Conservation (phyloP, 2,888 invertebrate genomes). For the Oegoconia quadripuncta region DNA sequence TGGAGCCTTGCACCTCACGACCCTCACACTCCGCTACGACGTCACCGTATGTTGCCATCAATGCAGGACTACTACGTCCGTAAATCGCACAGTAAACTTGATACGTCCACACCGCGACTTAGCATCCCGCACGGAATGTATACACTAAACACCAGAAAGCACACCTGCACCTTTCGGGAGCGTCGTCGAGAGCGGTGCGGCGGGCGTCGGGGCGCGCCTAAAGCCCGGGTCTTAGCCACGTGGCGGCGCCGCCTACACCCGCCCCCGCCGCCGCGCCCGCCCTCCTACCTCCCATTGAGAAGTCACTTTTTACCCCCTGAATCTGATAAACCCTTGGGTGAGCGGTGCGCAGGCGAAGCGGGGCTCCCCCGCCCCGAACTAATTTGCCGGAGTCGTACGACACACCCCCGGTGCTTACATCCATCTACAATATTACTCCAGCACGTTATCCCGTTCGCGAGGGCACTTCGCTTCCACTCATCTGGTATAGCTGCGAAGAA, state of each 20-base stretch:
- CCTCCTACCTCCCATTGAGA: slow-evolving; percentile 75
- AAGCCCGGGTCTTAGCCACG: slow-evolving; percentile 48
- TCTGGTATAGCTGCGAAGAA: slow-evolving; percentile 56
- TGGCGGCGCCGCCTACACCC: slow-evolving; percentile 73
- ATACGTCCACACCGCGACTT: slow-evolving; percentile 31
- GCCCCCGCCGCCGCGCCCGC: slow-evolving; percentile 52
- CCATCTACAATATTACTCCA: slow-evolving; percentile 78
- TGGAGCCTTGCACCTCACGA: slow-evolving; percentile 34
- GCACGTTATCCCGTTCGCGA: slow-evolving; percentile 74
- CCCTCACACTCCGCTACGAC: slow-evolving; percentile 49
- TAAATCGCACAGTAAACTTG: slow-evolving; percentile 43
- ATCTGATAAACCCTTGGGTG: slow-evolving; percentile 72
- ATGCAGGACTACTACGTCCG: slow-evolving; percentile 44
- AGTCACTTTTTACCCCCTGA: slow-evolving; percentile 77
- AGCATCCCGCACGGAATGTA: slow-evolving; percentile 46
- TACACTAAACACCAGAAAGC: slow-evolving; percentile 30
- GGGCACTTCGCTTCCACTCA: slow-evolving; percentile 71
- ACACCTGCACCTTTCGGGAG: slow-evolving; percentile 38
- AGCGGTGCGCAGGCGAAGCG: slow-evolving; percentile 37
- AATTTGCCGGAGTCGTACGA: slow-evolving; percentile 76
- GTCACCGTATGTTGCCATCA: slow-evolving; percentile 53
- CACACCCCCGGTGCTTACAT: slow-evolving; percentile 78
- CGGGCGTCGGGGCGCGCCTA: slow-evolving; percentile 49
- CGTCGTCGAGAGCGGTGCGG: slow-evolving; percentile 37
- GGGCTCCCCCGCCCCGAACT: slow-evolving; percentile 78